These are phyloP conservation scores for Norana najaformis DNA, from an alignment of 2,888 invertebrate genomes.

Conservation along the genomic window DNA sequence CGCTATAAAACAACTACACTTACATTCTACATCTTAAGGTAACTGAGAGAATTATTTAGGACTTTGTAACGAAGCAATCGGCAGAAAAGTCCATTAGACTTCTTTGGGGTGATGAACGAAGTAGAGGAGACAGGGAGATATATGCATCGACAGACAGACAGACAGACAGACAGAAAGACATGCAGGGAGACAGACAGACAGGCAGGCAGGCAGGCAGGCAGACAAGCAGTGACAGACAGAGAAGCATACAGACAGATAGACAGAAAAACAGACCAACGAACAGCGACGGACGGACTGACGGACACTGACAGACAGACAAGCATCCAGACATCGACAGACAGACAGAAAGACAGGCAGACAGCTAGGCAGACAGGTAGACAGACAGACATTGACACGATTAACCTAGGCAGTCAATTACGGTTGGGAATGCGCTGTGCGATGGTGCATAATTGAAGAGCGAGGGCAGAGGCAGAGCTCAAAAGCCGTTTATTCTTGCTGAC, in stretches of 20 bases:
- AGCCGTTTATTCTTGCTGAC: not conserved
- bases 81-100: not conserved
- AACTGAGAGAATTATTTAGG: not conserved
- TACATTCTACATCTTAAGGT: too few relatives aligned
- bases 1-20: too few relatives aligned
- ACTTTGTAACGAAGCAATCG: not conserved
- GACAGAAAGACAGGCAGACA: not conserved
- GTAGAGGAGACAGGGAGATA: too few relatives aligned
- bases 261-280: not conserved
- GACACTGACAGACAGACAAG: not conserved
- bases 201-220: not conserved
- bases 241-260: not conserved
- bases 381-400: not conserved
- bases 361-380: not conserved
- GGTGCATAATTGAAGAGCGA: not conserved
- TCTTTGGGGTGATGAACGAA: not conserved
- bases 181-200: not conserved
- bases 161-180: not conserved
- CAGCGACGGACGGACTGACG: not conserved
- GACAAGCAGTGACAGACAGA: not conserved
- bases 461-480: not conserved
- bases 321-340: not conserved
- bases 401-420: not conserved
- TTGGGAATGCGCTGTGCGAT: not conserved
- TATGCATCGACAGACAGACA: too few relatives aligned